Evolutionary conservation across 2,888 invertebrate species (phyloP), one percentile per base, ranked within the genome.

Genomic region (Cheilosia vernalis): DNA sequence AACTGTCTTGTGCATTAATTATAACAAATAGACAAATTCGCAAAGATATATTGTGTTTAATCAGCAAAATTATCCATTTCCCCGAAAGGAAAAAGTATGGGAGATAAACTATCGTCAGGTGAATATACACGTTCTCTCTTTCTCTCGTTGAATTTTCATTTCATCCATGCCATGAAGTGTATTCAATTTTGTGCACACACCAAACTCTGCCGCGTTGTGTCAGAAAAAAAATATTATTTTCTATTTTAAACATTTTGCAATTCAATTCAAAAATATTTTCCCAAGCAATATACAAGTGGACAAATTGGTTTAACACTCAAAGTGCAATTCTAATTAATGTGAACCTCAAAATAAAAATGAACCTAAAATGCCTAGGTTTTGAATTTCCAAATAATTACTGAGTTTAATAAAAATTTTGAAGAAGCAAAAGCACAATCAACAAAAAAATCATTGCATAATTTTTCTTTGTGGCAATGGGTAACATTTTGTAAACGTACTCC

Each of bases 21-120:
- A 27, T n/a, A 51, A 56, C 47, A n/a, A 33, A 17, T 5, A 2
- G 7, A 51, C 5, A 7, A 42, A 37, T 15, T 7, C 3, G 15
- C 1, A 10, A 49, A 49, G 2, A 4, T 19, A 4, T 47, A 30
- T 10, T 40, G 1, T 17, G n/a, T 67, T 51, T 21, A 27, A 27
- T 44, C 17, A 10, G 40, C 19, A 21, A 69, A 40, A 56, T 56
- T 56, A 21, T 30, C 42, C 3, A 56, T 64, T 74, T n/a, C 44
- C 6, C 15, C 1, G 6, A 44, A 60, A 13, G 33, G 33, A 63
- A 42, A 15, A 9, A 37, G 53, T 44, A 84, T 84, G 83, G 83
- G 83, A 19, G 79, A 84, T 44, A 56, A 67, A 69, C 74, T 84
- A 40, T 74, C 79, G 17, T 70, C 79, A 79, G 79, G 84, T 84